Percentiles rank a stretch among this genome's conserved stretches.
phyloP scores from a whole-genome alignment of 2,113 vertebrate species.

The Willisornis vidua region DNA sequence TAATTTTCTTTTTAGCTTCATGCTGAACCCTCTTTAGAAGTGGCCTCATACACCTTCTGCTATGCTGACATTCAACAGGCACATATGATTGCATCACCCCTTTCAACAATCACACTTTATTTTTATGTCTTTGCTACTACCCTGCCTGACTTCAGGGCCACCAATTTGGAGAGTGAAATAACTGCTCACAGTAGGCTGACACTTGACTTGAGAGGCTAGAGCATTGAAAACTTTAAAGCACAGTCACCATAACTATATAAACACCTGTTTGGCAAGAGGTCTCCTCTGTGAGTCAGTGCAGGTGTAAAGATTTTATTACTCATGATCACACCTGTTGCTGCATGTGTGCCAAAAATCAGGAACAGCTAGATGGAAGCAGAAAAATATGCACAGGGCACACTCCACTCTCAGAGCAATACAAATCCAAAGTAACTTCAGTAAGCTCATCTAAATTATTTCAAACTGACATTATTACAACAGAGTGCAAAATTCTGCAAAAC shows the following conservation, averaged over 20 bases:
- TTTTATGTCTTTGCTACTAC: constrained; percentile 35
- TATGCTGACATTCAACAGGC: background rate
- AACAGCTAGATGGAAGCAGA: background rate
- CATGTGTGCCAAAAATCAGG: constrained; percentile 35
- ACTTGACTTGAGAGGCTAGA: background rate
- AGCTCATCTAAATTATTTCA: background rate
- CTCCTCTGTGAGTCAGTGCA: constrained; percentile 51
- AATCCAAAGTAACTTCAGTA: background rate
- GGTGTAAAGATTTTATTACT: constrained; percentile 65
- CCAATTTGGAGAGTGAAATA: constrained; percentile 6
- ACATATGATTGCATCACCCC: background rate
- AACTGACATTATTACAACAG: background rate
- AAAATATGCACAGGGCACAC: background rate
- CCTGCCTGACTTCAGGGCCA: constrained; percentile 17
- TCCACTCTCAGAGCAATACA: background rate
- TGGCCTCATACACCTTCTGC: background rate
- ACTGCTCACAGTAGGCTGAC: background rate
- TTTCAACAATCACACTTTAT: background rate
- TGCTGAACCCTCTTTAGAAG: background rate
- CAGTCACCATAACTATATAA: constrained; percentile 25
- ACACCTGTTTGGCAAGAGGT: constrained; percentile 61
- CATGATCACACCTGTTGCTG: constrained; percentile 41
- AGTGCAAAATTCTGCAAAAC: background rate
- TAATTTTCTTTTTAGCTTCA: background rate
- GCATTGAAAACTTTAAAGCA: constrained; percentile 27